phyloP scores from a whole-genome alignment of 2,113 vertebrate genomes.

The Pipa parva region DNA sequence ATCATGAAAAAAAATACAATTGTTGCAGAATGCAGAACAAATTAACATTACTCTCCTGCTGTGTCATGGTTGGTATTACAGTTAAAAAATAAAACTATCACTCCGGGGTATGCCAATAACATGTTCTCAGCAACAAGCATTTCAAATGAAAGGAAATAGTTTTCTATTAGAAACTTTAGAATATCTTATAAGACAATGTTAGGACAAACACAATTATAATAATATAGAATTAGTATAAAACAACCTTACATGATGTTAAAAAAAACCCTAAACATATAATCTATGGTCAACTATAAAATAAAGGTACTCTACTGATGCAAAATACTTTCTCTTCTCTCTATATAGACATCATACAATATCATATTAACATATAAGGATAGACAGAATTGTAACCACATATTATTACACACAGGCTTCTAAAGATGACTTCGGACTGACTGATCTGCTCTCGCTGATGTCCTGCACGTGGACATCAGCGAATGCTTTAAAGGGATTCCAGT shows the following conservation, averaged over 20 bases:
- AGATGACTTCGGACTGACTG: too few species aligned
- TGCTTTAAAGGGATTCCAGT: too few species aligned
- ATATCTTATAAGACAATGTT: background rate
- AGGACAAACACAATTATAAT: background rate
- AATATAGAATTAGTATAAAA: background rate
- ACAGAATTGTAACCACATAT: too few species aligned
- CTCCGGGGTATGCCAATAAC: constrained; percentile 46
- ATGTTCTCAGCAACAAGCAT: background rate
- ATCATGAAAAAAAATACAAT: constrained; percentile 54
- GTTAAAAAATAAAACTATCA: constrained; percentile 58
- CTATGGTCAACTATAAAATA: constrained; percentile 48
- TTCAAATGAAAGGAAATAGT: background rate
- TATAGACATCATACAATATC: too few species aligned
- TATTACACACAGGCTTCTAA: too few species aligned
- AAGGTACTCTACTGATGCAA: background rate
- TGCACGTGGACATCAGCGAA: too few species aligned
- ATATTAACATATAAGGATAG: too few species aligned
- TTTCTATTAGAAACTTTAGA: background rate
- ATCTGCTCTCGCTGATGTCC: too few species aligned
- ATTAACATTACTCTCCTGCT: constrained; percentile 59
- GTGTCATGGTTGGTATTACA: constrained; percentile 53
- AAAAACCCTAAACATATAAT: constrained; percentile 45
- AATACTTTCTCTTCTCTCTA: too few species aligned
- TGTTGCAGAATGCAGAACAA: constrained; percentile 69
- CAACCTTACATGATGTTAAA: constrained; percentile 20